phyloP scores from a whole-genome alignment of 2,113 vertebrate genomes.

The Thunnus maccoyii region DNA sequence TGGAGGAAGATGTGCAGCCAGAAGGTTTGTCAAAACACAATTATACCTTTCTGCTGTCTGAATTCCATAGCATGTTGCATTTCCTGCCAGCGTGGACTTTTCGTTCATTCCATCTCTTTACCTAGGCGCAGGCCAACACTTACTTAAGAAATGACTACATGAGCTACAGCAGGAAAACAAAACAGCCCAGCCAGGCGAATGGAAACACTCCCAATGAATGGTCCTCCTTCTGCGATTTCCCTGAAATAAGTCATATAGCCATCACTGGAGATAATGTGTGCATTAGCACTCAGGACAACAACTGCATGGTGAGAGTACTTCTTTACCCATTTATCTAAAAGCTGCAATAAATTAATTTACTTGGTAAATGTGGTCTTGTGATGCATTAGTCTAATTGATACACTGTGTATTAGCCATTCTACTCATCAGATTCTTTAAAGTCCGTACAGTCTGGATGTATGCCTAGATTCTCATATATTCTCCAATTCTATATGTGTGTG shows the following conservation, averaged over 20 bases:
- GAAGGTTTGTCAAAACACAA: slow-evolving; percentile 48
- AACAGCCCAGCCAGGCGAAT: background rate
- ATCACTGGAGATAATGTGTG: slow-evolving; percentile 82
- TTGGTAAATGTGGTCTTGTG: slow-evolving; percentile 51
- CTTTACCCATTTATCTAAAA: slow-evolving; percentile 46
- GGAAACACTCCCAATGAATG: slow-evolving; percentile 69
- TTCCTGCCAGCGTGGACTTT: background rate
- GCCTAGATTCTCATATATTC: slow-evolving; percentile 11
- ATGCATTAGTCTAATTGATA: slow-evolving; percentile 41
- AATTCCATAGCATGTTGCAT: background rate
- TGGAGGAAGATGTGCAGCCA: slow-evolving; percentile 82
- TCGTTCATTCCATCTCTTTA: slow-evolving; percentile 6
- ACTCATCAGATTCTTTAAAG: slow-evolving; percentile 18
- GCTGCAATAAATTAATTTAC: slow-evolving; percentile 40
- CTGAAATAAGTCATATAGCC: slow-evolving; percentile 90
- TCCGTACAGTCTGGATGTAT: background rate
- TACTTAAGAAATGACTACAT: slow-evolving; percentile 66
- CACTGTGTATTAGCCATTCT: slow-evolving; percentile 5
- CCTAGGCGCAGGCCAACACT: slow-evolving; percentile 71
- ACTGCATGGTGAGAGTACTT: slow-evolving; percentile 87
- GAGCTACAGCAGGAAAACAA: slow-evolving; percentile 55
- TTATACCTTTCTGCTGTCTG: no score
- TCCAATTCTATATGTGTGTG: slow-evolving; percentile 5
- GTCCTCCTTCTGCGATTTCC: slow-evolving; percentile 91
- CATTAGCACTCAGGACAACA: slow-evolving; percentile 91